These are phyloP conservation scores for Drosophila koepferae DNA, from an alignment of 2,888 invertebrate genomes.

Conservation along the genomic window DNA sequence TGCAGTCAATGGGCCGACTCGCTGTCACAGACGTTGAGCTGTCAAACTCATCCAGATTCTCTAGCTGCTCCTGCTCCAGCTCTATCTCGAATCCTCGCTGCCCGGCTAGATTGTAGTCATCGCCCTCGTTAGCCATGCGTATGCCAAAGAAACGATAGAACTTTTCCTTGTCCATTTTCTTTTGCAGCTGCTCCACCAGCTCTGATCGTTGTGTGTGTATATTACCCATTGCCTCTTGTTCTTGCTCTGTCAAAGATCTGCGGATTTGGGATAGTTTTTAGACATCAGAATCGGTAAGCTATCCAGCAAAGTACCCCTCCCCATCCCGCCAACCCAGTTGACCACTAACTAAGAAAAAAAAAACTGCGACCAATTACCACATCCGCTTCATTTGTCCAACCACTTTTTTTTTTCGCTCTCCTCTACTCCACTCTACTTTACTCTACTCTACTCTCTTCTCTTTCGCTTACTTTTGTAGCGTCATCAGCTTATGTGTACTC, in stretches of 20 bases:
- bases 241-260: constrained; percentile 5
- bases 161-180: constrained; percentile 17
- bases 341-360: constrained; percentile 22
- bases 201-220: constrained; percentile 3
- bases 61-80: constrained; percentile 3
- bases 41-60: neutral
- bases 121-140: constrained; percentile 43
- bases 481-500: constrained; percentile 37
- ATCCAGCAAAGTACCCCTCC: no score
- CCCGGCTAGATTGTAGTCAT: constrained; percentile 22
- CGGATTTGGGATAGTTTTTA: neutral
- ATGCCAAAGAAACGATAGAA: constrained; percentile 45
- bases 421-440: neutral
- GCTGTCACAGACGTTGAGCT: neutral
- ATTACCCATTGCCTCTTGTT: constrained; percentile 35
- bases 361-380: constrained; percentile 69
- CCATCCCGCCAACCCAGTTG: neutral
- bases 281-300: neutral
- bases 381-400: constrained; percentile 69
- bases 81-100: neutral
- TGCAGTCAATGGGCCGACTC: neutral
- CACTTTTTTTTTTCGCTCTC: constrained; percentile 45
- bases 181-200: neutral
- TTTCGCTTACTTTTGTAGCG: constrained; percentile 24
- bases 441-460: neutral